Percentiles rank a stretch among this genome's conserved stretches.
Conservation (phyloP, 1,140 invertebrate species). For the Conus betulinus region DNA sequence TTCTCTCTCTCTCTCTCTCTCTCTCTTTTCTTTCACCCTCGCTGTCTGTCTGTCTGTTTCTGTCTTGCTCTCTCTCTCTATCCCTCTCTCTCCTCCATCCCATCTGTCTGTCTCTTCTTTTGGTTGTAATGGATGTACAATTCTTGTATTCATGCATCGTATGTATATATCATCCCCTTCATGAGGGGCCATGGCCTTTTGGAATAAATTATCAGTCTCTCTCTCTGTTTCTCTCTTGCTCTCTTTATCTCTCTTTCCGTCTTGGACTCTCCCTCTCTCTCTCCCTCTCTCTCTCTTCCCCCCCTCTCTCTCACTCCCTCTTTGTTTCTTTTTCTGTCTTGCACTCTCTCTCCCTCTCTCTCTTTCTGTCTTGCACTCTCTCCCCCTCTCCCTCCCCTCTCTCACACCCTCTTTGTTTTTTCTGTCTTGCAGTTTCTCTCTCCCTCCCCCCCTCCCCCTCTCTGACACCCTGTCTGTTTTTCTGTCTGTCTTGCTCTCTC, state of each 20-base stretch:
- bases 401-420: too few species aligned
- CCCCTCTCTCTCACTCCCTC: not conserved
- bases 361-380: constrained; percentile 6
- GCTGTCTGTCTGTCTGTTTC: not conserved
- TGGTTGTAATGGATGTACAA: too few species aligned
- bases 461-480: too few species aligned
- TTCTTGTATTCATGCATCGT: too few species aligned
- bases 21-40: too few species aligned
- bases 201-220: not conserved
- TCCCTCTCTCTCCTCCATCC: constrained; percentile 7
- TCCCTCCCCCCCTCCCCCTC: too few species aligned
- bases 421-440: too few species aligned
- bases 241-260: constrained; percentile 15
- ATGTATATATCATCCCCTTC: too few species aligned
- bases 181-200: too few species aligned
- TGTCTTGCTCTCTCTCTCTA: constrained; percentile 20
- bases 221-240: not conserved
- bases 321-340: constrained; percentile 12
- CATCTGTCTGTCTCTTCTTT: too few species aligned
- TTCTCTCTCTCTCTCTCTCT: not conserved
- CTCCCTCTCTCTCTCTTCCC: not conserved
- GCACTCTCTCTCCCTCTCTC: not conserved
- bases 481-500: too few species aligned
- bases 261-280: not conserved
- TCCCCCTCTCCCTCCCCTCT: not conserved